These are phyloP conservation scores for Balaeniceps rex DNA, from an alignment of 2,113 vertebrate genomes.

Conservation along the genomic window DNA sequence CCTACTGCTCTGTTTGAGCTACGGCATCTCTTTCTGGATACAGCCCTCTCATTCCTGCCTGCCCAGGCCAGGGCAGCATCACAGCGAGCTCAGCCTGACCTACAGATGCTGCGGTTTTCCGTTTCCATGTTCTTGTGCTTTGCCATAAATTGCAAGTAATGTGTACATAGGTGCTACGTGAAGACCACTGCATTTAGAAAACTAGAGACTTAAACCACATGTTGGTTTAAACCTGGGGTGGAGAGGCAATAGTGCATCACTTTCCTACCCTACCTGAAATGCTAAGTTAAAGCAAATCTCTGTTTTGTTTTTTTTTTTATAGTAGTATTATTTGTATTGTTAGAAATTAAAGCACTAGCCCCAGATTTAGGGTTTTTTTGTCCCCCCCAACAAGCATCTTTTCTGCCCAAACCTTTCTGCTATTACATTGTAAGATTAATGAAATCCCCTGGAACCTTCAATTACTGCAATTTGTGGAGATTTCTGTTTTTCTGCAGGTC, in stretches of 20 bases:
- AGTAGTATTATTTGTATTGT: background rate
- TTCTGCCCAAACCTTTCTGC: background rate
- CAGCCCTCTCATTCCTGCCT: background rate
- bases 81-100: background rate
- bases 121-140: background rate
- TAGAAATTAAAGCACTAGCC: background rate
- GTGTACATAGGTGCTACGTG: accelerated
- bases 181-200: background rate
- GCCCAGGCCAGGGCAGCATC: no score
- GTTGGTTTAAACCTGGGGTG: background rate
- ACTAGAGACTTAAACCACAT: background rate
- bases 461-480: background rate
- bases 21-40: background rate
- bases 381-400: background rate
- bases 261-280: background rate
- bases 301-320: background rate
- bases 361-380: background rate
- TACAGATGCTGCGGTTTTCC: background rate
- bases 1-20: background rate
- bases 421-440: background rate
- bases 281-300: background rate
- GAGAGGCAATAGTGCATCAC: background rate
- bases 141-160: background rate
- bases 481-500: background rate
- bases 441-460: background rate